Evolutionary conservation across 1,140 invertebrate genomes (phyloP).

Genomic region (Drosophila varians): DNA sequence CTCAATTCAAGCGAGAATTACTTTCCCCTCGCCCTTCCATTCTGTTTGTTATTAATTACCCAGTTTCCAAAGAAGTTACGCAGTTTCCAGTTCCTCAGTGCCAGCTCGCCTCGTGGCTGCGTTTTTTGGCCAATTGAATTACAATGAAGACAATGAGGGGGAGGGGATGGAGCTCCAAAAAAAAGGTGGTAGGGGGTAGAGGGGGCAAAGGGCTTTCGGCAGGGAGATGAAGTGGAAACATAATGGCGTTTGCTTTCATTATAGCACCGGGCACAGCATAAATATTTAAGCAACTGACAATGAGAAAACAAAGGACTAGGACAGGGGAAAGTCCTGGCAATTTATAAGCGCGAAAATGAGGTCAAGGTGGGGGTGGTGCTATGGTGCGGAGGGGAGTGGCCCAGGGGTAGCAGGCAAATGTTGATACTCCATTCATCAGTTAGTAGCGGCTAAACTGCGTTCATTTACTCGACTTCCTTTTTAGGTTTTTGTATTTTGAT

Average conservation of each 20-base stretch:
- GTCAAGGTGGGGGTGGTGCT: slow-evolving; percentile 1
- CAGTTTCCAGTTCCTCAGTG: slow-evolving; percentile 33
- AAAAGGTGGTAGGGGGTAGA: slow-evolving; percentile 14
- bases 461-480: slow-evolving; percentile 18
- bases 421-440: slow-evolving; percentile 59
- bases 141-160: slow-evolving; percentile 61
- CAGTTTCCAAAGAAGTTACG: slow-evolving; percentile 53
- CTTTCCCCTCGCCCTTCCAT: slow-evolving; percentile 59
- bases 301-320: slow-evolving; percentile 66
- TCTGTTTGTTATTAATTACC: slow-evolving; percentile 77
- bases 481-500: no score
- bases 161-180: slow-evolving; percentile 7
- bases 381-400: neutral
- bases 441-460: slow-evolving; percentile 50
- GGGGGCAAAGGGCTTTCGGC: no score
- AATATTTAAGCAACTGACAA: slow-evolving; percentile 81
- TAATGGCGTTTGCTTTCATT: slow-evolving; percentile 80
- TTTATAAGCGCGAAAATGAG: slow-evolving; percentile 52
- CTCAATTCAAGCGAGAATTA: slow-evolving; percentile 71
- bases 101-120: slow-evolving; percentile 34
- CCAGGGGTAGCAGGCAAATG: slow-evolving; percentile 28
- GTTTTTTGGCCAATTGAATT: slow-evolving; percentile 77
- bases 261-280: slow-evolving; percentile 65
- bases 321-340: neutral
- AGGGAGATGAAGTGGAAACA: slow-evolving; percentile 5